Base-by-base conservation (phyloP, 2,888 invertebrate genomes). In the Cantharis flavilabris region DNA sequence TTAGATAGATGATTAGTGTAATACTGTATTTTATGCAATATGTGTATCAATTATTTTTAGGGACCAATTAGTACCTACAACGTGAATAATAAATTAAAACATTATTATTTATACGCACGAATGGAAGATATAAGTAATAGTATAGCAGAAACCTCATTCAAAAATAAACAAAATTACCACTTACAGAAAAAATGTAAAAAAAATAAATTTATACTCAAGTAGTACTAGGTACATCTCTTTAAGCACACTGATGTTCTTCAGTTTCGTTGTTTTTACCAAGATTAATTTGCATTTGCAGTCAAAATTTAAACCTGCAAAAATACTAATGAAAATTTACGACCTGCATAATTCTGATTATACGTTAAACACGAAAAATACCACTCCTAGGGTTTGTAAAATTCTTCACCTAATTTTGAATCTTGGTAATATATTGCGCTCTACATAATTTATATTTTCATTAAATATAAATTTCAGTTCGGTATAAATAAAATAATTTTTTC, bases 281-380 rank as follows among this genome's bases (percentile, higher is more conserved):
- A 67, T 67, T 67, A 67, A 67, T 67, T 26, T 67, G 65, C 65
- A 67, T 67, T 67, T 67, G 65, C 20, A 67, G 65, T 67, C 65
- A 67, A 67, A 67, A 23, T 23, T 23, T 67, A 67, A 67, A 67
- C 65, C 65, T 67, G 20, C 16, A 67, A 67, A 67, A 67, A 67
- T 20, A 67, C 65, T 67, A 67, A 67, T 67, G 65, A 67, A 23
- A 67, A 67, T 67, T 67, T 67, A 67, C 26, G 26, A 26, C 65
- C n/a, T 67, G 65, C 65, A 67, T 67, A 67, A 67, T 67, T 67
- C 18, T 67, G 65, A 26, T 67, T 67, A 67, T 67, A 23, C 20
- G 23, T 67, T 67, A 67, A 67, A 67, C 65, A 67, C 65, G 65
- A 67, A 67, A 67, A 67, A 67, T 67, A 14, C 65, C 20, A 67